Conservation (phyloP, 2,888 invertebrate genomes). For the Pheosia gnoma region DNA sequence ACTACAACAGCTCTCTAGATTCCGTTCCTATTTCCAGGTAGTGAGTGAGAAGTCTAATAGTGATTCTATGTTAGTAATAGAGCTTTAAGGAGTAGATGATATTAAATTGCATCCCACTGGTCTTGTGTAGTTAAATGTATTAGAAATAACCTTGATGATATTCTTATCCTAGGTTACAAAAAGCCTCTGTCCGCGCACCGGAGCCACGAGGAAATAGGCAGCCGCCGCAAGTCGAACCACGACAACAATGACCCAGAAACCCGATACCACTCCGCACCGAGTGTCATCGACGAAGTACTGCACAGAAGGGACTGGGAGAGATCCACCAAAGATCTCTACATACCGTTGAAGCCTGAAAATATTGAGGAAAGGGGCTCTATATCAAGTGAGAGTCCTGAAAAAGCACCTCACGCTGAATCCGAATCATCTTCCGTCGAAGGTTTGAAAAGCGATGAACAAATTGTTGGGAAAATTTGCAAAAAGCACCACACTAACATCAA, state of each 20-base stretch:
- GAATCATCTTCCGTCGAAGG: constrained; percentile 53
- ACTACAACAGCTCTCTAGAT: too few species aligned
- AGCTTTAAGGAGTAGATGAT: too few species aligned
- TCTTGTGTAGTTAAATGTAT: too few species aligned
- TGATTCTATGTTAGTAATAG: too few species aligned
- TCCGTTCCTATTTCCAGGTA: too few species aligned
- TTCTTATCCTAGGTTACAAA: constrained; percentile 51
- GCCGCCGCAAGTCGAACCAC: constrained; percentile 56
- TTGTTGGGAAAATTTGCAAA: constrained; percentile 55
- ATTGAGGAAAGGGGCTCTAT: constrained; percentile 22
- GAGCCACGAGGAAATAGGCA: constrained; percentile 71
- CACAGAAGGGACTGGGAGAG: constrained; percentile 77
- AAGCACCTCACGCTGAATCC: constrained; percentile 46
- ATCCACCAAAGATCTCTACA: constrained; percentile 67
- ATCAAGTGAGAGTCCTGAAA: constrained; percentile 39
- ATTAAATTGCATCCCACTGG: too few species aligned
- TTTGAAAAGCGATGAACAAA: constrained; percentile 43
- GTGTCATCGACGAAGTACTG: constrained; percentile 73
- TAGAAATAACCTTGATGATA: too few species aligned
- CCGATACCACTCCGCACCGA: constrained; percentile 76
- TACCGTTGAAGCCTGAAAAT: constrained; percentile 55
- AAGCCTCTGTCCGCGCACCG: constrained; percentile 66
- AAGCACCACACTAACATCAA: constrained; percentile 76
- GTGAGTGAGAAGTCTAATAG: too few species aligned
- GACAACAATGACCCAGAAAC: constrained; percentile 47